Conservation (phyloP, 2,888 invertebrate genomes). For the Ischnura elegans region DNA sequence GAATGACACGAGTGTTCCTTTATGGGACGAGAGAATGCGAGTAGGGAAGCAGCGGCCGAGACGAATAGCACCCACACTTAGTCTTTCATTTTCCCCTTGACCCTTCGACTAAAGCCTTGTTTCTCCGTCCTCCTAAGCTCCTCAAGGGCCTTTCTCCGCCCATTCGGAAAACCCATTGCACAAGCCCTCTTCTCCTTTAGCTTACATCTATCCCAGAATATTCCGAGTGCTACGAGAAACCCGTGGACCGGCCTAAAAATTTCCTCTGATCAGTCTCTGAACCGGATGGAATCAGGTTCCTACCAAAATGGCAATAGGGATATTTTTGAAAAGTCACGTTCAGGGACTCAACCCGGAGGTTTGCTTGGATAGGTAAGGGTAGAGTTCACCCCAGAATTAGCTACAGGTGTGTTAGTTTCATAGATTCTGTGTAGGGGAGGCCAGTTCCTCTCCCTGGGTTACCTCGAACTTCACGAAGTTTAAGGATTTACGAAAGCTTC, state of each 20-base stretch:
- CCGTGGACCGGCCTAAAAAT: background rate
- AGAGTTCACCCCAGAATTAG: too few relatives aligned
- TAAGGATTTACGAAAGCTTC: too few relatives aligned
- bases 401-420: too few relatives aligned
- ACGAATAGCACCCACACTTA: background rate
- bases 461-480: too few relatives aligned
- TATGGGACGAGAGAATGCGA: background rate
- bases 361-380: too few relatives aligned
- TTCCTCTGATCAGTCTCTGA: too few relatives aligned
- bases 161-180: constrained; percentile 2
- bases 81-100: constrained; percentile 6
- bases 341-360: too few relatives aligned
- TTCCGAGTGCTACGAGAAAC: background rate
- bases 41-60: background rate
- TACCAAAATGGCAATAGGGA: too few relatives aligned
- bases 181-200: background rate
- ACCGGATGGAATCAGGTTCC: too few relatives aligned
- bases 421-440: too few relatives aligned
- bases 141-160: background rate
- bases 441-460: too few relatives aligned
- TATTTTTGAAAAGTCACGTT: too few relatives aligned
- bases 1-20: background rate
- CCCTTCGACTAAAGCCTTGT: background rate
- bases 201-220: background rate
- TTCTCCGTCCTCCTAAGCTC: background rate